Base-by-base conservation (phyloP, 2,888 invertebrate species). In the Acanthosepion lycidas region DNA sequence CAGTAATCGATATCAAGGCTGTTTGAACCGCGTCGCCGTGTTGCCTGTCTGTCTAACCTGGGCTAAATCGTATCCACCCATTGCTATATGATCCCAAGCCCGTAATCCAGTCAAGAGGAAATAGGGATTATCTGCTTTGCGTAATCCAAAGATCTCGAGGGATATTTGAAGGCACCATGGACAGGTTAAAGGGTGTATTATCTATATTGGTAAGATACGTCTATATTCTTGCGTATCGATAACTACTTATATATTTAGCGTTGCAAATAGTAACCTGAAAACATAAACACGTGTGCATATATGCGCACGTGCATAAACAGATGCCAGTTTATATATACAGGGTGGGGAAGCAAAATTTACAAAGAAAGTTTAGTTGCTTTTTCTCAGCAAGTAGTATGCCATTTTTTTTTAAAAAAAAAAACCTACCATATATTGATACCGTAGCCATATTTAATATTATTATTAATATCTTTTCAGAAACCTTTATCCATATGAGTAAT, bases 201-300 rank as follows among this genome's bases (percentile, higher is more conserved):
- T 78, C n/a, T 78, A 78, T n/a, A 78, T 78, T n/a, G 78, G n/a
- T 78, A 78, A 78, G 33, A 93, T 51, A 94, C 33, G 91, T 53
- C 91, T 91, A 94, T 91, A 49, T 12, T 92, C 53, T 91, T 53
- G 91, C 78, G 53, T 53, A 94, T 91, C 94, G 28, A 23, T 91
- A 94, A 26, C 55, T 49, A 94, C 51, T 49, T 93, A 94, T n/a
- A 91, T n/a, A 94, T 1, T 78, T 64, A 94, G n/a, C 93, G 6
- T 91, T 91, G 93, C 6, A 94, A 59, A 93, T 93, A 94, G 28
- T 59, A 64, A 91, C 91, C 51, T 78, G 91, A 53, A 91, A 91
- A 91, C 5, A 91, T 28, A 93, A 18, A 94, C n/a, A 93, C 91
- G 91, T 93, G 78, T n/a, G 6, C 51, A 48, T 64, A 49, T 64